Evolutionary conservation across 2,797 vertebrate genomes (phyloP).

Genomic region (Micropoecilia bifurca): DNA sequence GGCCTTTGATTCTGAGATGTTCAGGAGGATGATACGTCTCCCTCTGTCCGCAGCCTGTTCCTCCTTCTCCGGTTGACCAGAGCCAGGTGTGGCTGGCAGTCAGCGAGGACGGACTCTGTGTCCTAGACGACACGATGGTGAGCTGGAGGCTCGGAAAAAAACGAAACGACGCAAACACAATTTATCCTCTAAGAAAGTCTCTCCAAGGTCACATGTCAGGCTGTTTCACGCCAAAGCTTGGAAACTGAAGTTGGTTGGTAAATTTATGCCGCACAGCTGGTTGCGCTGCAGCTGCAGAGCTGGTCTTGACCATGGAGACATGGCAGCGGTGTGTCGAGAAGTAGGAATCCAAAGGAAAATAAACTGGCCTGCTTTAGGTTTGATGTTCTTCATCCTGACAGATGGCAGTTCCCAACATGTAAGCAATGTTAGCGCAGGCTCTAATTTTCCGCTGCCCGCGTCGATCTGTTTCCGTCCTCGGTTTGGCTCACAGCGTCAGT

Average conservation of each 20-base stretch:
- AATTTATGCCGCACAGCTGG: slow-evolving; percentile 19
- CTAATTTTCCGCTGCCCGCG: slow-evolving; percentile 66
- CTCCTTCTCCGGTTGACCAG: slow-evolving; percentile 82
- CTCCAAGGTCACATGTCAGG: background rate
- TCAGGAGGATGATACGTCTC: slow-evolving; percentile 13
- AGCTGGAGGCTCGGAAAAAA: slow-evolving; percentile 17
- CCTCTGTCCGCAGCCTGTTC: slow-evolving; percentile 82
- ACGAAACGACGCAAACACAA: background rate
- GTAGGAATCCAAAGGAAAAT: slow-evolving; percentile 57
- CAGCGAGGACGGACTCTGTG: slow-evolving; percentile 92
- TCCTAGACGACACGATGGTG: slow-evolving; percentile 93
- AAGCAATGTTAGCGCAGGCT: slow-evolving; percentile 51
- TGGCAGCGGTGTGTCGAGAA: slow-evolving; percentile 42
- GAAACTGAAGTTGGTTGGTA: slow-evolving; percentile 26
- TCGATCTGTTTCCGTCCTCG: slow-evolving; percentile 50
- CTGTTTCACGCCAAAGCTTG: slow-evolving; percentile 12
- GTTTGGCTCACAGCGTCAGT: slow-evolving; percentile 47
- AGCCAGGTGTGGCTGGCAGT: slow-evolving; percentile 91
- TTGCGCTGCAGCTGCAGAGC: slow-evolving; percentile 36
- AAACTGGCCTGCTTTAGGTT: slow-evolving; percentile 50
- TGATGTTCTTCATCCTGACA: slow-evolving; percentile 43
- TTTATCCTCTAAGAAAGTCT: slow-evolving; percentile 11
- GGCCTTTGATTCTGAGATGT: background rate
- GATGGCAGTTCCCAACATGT: slow-evolving; percentile 49
- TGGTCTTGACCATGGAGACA: slow-evolving; percentile 44